Evolutionary conservation across 1,140 invertebrate species (phyloP).

Genomic region (Caerostris extrusa): DNA sequence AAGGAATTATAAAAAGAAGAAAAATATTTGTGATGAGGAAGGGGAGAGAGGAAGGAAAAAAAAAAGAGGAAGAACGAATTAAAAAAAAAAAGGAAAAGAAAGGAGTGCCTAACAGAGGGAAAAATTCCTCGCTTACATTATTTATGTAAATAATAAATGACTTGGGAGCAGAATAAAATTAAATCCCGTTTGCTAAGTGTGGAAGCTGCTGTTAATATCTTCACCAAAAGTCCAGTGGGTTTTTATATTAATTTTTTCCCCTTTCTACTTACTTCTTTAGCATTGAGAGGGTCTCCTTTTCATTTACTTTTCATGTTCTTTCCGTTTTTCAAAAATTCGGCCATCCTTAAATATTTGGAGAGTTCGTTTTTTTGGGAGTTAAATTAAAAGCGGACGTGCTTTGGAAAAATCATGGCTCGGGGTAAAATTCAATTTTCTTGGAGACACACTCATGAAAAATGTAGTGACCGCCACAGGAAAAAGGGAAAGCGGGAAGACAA

Average conservation of each 20-base stretch:
- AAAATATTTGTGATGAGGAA: background rate
- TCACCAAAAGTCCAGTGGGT: background rate
- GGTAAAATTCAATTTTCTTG: slow-evolving; percentile 67
- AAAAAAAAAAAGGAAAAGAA: background rate
- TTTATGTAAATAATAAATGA: slow-evolving; percentile 67
- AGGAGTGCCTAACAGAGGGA: background rate
- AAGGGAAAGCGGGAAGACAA: background rate
- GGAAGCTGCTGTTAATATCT: slow-evolving; percentile 53
- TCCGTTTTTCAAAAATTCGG: slow-evolving; percentile 32
- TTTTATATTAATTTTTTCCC: background rate
- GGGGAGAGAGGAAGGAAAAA: background rate
- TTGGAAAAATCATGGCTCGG: slow-evolving; percentile 65
- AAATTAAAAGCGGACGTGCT: slow-evolving; percentile 76
- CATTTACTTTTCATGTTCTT: slow-evolving; percentile 20
- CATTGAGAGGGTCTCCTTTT: background rate
- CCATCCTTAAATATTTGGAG: slow-evolving; percentile 68
- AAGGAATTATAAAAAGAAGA: background rate
- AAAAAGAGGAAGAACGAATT: background rate
- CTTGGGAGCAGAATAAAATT: slow-evolving; percentile 47
- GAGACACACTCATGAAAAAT: slow-evolving; percentile 68
- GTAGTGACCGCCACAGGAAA: background rate
- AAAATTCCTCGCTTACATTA: slow-evolving; percentile 37
- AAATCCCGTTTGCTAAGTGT: slow-evolving; percentile 59
- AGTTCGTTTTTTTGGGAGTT: slow-evolving; percentile 51
- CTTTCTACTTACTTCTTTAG: background rate